Evolutionary conservation across 2,113 vertebrate species (phyloP).

Genomic region (Noturus placidus): DNA sequence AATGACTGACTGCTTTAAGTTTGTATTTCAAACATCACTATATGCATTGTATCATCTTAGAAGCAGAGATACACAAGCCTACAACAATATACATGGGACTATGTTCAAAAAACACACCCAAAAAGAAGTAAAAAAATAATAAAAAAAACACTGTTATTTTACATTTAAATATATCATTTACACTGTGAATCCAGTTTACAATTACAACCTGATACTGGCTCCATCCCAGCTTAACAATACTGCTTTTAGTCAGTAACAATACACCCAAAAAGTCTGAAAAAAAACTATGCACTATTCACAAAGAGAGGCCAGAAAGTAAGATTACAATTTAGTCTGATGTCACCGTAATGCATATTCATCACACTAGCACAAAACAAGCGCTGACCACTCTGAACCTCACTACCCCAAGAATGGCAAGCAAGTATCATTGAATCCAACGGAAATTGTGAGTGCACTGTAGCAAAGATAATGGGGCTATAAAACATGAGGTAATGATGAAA

Average conservation of each 20-base stretch:
- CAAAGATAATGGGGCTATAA: conserved; percentile 37
- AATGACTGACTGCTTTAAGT: neutral
- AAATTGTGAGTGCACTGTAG: conserved; percentile 10
- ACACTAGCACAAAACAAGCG: conserved; percentile 26
- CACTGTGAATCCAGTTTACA: neutral
- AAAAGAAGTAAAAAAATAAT: neutral
- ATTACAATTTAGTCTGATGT: conserved; percentile 28
- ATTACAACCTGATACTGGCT: neutral
- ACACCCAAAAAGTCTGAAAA: neutral
- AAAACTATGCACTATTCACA: neutral
- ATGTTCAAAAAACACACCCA: neutral
- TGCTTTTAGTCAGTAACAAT: neutral
- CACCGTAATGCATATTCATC: neutral
- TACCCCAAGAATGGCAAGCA: conserved; percentile 1
- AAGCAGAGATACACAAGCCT: neutral
- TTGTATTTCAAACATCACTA: neutral
- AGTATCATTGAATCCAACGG: neutral
- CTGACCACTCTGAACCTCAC: neutral
- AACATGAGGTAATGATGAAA: conserved; percentile 41
- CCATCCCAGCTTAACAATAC: neutral
- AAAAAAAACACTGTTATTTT: too few relatives aligned
- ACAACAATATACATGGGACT: neutral
- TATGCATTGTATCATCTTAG: neutral
- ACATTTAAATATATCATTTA: neutral
- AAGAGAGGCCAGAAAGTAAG: neutral